Conservation (phyloP, 1,140 invertebrate genomes). For the Lepidurus arcticus region DNA sequence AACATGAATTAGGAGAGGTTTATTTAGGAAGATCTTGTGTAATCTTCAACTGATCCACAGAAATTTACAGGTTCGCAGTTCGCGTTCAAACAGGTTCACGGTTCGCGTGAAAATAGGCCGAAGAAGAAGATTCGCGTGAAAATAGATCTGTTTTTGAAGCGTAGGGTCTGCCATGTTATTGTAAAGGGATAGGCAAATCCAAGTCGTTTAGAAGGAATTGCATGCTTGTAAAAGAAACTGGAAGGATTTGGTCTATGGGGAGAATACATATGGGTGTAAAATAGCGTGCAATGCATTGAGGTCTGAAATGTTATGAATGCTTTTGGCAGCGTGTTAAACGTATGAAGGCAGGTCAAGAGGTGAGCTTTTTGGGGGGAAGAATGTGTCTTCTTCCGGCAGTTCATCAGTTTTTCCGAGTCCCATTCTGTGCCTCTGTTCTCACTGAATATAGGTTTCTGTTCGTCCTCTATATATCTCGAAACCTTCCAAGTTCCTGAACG, state of each 20-base stretch:
- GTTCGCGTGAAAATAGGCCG: too few relatives aligned
- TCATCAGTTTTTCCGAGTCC: not conserved
- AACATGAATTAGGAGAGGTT: too few relatives aligned
- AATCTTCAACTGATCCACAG: too few relatives aligned
- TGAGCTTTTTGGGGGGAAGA: not conserved
- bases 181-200: too few relatives aligned
- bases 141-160: too few relatives aligned
- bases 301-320: conserved; percentile 13
- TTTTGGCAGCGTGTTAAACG: conserved; percentile 12
- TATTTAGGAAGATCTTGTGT: too few relatives aligned
- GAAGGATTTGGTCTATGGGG: not conserved
- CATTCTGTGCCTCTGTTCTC: not conserved
- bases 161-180: too few relatives aligned
- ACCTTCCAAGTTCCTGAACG: not conserved
- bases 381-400: conserved; percentile 8
- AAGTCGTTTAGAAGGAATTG: not conserved
- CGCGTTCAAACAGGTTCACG: too few relatives aligned
- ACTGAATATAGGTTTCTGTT: not conserved
- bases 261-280: not conserved
- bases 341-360: conserved; percentile 9
- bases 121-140: too few relatives aligned
- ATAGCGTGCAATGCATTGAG: conserved; percentile 15
- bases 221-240: not conserved
- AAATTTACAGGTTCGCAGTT: too few relatives aligned
- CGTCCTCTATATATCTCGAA: not conserved